Evolutionary conservation across 2,113 vertebrate genomes (phyloP).

Genomic region (Monopterus albus): DNA sequence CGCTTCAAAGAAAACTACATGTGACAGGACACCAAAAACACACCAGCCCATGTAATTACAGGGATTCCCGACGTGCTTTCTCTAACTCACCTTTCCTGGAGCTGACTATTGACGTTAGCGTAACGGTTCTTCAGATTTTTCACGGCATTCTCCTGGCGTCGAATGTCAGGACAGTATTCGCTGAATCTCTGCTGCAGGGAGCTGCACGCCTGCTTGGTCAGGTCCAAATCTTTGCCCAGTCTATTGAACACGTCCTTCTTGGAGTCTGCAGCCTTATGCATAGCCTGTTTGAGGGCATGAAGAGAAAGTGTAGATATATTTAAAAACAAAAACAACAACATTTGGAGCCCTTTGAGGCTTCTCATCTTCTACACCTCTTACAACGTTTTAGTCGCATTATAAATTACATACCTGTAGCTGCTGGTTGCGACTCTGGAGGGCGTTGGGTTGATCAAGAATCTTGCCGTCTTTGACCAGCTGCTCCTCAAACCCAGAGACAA

Average conservation of each 20-base stretch:
- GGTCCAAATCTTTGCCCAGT: constrained; percentile 87
- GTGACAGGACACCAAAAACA: no score
- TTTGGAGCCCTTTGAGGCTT: not conserved
- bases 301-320: not conserved
- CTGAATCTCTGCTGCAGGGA: constrained; percentile 87
- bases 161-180: constrained; percentile 92
- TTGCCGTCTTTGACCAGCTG: constrained; percentile 82
- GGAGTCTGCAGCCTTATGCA: constrained; percentile 78
- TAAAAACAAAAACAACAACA: not conserved
- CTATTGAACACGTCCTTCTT: constrained; percentile 86
- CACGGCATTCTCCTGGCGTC: constrained; percentile 86
- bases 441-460: constrained; percentile 79
- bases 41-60: not conserved
- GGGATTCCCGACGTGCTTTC: not conserved
- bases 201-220: constrained; percentile 83
- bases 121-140: constrained; percentile 90
- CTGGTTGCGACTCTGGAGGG: constrained; percentile 79
- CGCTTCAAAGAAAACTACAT: no score
- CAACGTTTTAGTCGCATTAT: no score
- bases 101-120: constrained; percentile 84
- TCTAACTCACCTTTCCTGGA: constrained; percentile 87
- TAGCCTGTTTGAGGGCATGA: constrained; percentile 72
- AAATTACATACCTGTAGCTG: constrained; percentile 87
- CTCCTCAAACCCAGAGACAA: constrained; percentile 85
- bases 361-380: not conserved